Evolutionary conservation across 2,113 vertebrate species (phyloP).

Genomic region (Laticauda laticaudata): DNA sequence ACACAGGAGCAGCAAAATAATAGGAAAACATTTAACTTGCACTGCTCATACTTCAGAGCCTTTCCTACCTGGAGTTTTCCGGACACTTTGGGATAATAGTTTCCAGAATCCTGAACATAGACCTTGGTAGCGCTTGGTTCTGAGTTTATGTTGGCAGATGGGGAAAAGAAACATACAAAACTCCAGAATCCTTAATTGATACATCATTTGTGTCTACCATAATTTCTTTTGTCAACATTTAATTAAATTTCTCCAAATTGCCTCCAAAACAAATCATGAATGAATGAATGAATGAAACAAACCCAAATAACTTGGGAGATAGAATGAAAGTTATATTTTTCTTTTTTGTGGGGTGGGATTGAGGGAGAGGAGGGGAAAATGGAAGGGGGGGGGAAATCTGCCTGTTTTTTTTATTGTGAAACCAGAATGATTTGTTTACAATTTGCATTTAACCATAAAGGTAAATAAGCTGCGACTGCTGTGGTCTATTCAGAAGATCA

Average conservation of each 20-base stretch:
- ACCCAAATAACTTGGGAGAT: too few relatives aligned
- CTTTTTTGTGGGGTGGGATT: neutral
- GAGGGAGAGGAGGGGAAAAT: neutral
- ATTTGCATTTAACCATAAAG: neutral
- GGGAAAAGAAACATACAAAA: neutral
- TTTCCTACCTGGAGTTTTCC: neutral
- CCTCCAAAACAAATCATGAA: neutral
- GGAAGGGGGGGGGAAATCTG: too few relatives aligned
- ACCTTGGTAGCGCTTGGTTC: neutral
- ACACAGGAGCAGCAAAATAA: neutral
- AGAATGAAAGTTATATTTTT: neutral
- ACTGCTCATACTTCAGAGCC: neutral
- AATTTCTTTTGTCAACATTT: neutral
- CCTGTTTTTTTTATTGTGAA: neutral
- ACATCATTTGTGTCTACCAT: neutral
- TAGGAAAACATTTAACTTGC: neutral
- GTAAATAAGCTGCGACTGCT: neutral
- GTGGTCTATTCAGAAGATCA: neutral
- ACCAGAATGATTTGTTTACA: neutral
- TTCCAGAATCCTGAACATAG: neutral
- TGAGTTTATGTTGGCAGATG: neutral
- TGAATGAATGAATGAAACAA: too few relatives aligned
- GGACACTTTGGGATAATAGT: neutral
- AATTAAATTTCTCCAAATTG: neutral
- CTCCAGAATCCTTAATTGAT: neutral